Base-by-base conservation (phyloP, 2,797 vertebrate species). In the Gila robusta region DNA sequence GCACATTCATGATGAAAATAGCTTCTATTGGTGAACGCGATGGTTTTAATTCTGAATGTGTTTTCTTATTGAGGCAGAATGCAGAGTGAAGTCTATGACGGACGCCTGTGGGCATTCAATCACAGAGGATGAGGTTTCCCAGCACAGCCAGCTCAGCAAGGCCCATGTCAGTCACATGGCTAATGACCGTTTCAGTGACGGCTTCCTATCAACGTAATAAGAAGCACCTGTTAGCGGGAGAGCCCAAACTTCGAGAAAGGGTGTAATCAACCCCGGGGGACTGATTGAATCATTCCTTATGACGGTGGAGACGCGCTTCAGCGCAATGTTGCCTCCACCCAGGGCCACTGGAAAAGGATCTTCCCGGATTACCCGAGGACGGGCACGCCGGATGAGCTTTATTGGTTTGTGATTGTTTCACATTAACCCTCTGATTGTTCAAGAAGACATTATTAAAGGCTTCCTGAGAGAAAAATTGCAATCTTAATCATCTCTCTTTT, bases 401-500 rank as follows among this genome's bases (percentile, higher is more conserved):
- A 94, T 94, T 95, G 94, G 93, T 94, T 95, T 94, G 94, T 95
- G 95, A 95, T 94, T 94, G 93, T 91, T 92, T 94, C 93, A 93
- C 93, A 95, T 95, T 95, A 95, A 95, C 93, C 94, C 91, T 66
- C 93, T 96, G 95, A 96, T 95, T 95, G 93, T 94, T 93, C 91
- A 89, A 93, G 87, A 91, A 93, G 91, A 94, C 93, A 91, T 95
- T 94, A 95, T 94, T 94, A 94, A 94, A 93, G 85, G 92, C 92
- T 95, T 95, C 93, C 89, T 86, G 91, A 92, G 93, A 92, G 93
- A 89, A 92, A 91, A 91, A 91, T 92, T 92, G 91, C 92, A 91
- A 72, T 91, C 91, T 91, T 93, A 95, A 94, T 95, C 92, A 94
- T 89, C 88, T 90, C 79, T 91, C 88, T 92, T 86, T 84, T 84